Evolutionary conservation across 2,113 vertebrate species (phyloP), one percentile per base, ranked within the genome.

Genomic region (Chaetodon auriga): DNA sequence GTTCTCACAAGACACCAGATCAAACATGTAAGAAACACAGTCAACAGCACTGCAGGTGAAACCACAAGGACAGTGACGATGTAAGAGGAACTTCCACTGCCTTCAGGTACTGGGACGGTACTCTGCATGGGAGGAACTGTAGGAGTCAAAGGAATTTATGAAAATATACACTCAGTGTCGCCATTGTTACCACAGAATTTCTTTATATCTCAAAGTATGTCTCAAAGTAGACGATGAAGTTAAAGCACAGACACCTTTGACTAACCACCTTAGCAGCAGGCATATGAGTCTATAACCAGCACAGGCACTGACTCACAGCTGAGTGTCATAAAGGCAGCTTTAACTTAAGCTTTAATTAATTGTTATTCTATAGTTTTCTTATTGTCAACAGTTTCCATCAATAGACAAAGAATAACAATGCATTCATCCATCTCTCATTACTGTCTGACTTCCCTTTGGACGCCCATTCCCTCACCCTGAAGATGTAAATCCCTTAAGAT

Each of bases 141-240:
- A 41, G 87, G 88, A 89, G 87, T 74, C 58, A 46, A 83, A 75
- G 78, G 84, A 87, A 80, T 78, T 65, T 1, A 46, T 64, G 58
- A 85, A 69, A 89, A 72, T 61, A 70, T 16, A 13, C 21, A 78
- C 51, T 74, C 36, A 35, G 49, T 36, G 36, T 6, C 48, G 23
- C 16, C 21, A 66, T 49, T 10, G 38, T 23, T 60, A 23, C 0
- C 36, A 25, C 23, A 38, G 2, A 49, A 51, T 18, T 30, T 21
- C 12, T 57, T 1, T 43, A 18, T 23, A 30, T 66, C 18, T 7
- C 30, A 74, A 3, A 38, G n/a, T 30, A 2, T 30, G 30, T 30
- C 30, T 30, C 38, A 41, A 70, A 23, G 2, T 43, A 25, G 13
- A 25, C 14, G 11, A 21, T 57, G 15, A 41, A 35, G 51, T 3